These are phyloP conservation scores for Latrodectus elegans DNA, from an alignment of 2,888 invertebrate species.

Conservation along the genomic window DNA sequence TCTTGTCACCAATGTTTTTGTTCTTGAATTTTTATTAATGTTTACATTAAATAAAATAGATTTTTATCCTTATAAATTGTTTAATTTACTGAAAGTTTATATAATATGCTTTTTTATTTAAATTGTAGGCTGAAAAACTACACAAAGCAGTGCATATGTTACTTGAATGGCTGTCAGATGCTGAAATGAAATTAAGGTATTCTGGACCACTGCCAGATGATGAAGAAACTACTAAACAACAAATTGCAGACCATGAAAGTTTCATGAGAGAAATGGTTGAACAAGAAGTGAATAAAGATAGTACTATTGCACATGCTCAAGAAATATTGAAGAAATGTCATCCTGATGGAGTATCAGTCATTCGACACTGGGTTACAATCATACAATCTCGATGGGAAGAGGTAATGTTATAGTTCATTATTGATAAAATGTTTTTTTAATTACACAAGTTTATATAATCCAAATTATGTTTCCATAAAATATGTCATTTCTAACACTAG, in stretches of 20 bases:
- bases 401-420: conserved; percentile 76
- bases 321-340: conserved; percentile 93
- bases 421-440: too few relatives aligned
- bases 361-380: conserved; percentile 98
- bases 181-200: conserved; percentile 94
- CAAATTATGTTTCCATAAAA: neutral
- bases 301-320: conserved; percentile 90
- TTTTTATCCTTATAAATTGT: too few relatives aligned
- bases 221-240: conserved; percentile 88
- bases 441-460: neutral
- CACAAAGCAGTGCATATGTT: conserved; percentile 96
- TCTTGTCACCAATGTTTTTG: too few relatives aligned
- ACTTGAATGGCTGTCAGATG: conserved; percentile 96
- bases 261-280: conserved; percentile 87
- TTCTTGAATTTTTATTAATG: too few relatives aligned
- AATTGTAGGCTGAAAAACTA: conserved; percentile 86
- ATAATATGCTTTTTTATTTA: too few relatives aligned
- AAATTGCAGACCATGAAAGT: conserved; percentile 87
- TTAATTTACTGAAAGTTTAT: too few relatives aligned
- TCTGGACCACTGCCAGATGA: conserved; percentile 93
- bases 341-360: conserved; percentile 96
- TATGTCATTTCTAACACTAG: neutral
- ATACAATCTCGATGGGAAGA: conserved; percentile 97
- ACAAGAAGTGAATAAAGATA: conserved; percentile 90
- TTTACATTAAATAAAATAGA: too few relatives aligned